Evolutionary conservation across 2,113 vertebrate species (phyloP), one percentile per base, ranked within the genome.

Genomic region (Marmota monax): DNA sequence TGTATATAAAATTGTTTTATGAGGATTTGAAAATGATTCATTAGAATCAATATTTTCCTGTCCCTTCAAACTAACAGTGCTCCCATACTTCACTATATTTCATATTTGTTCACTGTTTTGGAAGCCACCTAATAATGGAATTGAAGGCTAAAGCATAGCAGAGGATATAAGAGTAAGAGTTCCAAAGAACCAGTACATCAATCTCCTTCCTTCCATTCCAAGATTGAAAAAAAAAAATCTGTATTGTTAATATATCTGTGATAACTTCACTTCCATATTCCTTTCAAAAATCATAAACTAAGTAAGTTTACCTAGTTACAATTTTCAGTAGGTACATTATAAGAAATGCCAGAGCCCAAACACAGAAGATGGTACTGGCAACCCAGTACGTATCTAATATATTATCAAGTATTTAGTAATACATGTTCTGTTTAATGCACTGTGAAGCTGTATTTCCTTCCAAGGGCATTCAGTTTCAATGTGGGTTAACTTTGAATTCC

Each of bases 401-500:
- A 88, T 53, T 90, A 87, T 73, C 69, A 95, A 90, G 88, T 85
- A 92, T 80, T 94, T 78, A 95, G 69, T 76, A 86, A 96, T 90
- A 92, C 37, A 70, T 23, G 63, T 93, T 70, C 70, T 93, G 45
- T 74, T 93, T 63, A 89, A 69, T 79, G 32, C 29, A 94, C 76
- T 76, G 61, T 67, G 27, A 89, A 90, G 80, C n/a, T 84, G 48
- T 76, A 67, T 94, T 97, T 87, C 76, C 58, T 96, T 78, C 67
- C 63, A 78, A 78, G 22, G 48, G 70, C 51, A 92, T 92, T 91
- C 56, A 45, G 63, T 96, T 97, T 95, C 90, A 97, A 0, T 67
- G 56, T 96, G 70, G 37, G 53, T 72, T 95, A 74, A 95, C 87
- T 96, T 20, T 92, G 80, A 95, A 95, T 96, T 96, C 70, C 78